A percentile compares a stretch with the other conserved stretches of the same genome.
Evolutionary conservation across 2,113 vertebrate genomes (phyloP).

Genomic region (Lota lota): DNA sequence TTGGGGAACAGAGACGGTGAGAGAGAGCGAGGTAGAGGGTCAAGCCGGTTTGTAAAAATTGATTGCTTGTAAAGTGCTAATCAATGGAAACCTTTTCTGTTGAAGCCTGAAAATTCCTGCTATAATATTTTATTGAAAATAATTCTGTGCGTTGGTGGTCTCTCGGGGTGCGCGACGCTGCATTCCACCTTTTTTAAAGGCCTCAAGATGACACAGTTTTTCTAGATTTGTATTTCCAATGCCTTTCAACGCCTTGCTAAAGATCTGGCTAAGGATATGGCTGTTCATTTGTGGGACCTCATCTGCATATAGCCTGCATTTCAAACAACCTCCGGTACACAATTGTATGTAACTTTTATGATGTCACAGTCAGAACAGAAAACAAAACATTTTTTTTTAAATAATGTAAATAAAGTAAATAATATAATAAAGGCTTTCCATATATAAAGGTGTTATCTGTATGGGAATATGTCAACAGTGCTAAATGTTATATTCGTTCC

Average conservation of each 20-base stretch:
- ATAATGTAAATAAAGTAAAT: too few relatives aligned
- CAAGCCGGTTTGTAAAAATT: constrained; percentile 86
- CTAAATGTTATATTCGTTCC: constrained; percentile 5
- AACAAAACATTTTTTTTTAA: too few relatives aligned
- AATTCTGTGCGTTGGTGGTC: constrained; percentile 28
- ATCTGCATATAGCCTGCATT: too few relatives aligned
- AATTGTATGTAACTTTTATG: too few relatives aligned
- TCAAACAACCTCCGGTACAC: too few relatives aligned
- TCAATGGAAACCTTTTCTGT: constrained; percentile 88
- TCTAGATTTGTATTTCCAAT: too few relatives aligned
- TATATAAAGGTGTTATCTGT: constrained; percentile 33
- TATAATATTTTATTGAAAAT: constrained; percentile 74
- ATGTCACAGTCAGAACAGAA: too few relatives aligned
- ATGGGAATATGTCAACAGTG: constrained; percentile 16
- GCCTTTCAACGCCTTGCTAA: too few relatives aligned
- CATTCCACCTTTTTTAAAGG: too few relatives aligned
- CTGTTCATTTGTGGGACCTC: too few relatives aligned
- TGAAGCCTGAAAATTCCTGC: constrained; percentile 76
- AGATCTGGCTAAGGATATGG: too few relatives aligned
- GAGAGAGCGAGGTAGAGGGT: constrained; percentile 73
- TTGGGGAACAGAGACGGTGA: constrained; percentile 4
- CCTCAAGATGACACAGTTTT: too few relatives aligned
- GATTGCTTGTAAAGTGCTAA: constrained; percentile 85
- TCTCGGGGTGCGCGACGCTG: background rate
- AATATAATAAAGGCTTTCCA: background rate